Evolutionary conservation across 2,888 invertebrate species (phyloP), one percentile per base, ranked within the genome.

Genomic region (Halictus quadricinctus): DNA sequence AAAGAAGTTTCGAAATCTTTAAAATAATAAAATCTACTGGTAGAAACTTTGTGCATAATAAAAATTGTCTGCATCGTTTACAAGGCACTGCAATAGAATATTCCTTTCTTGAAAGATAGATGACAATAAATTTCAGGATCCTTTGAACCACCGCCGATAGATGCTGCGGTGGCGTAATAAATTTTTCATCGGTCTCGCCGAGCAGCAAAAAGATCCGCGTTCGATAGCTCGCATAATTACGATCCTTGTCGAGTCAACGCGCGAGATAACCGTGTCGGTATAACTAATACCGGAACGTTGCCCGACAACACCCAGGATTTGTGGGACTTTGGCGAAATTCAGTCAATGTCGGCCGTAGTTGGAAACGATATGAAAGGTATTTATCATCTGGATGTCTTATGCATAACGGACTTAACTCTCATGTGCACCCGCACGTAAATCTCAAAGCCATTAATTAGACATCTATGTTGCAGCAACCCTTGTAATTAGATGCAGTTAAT

Each of bases 401-500:
- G 93, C 93, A 93, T 92, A 93, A 92, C 91, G 91, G 91, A 90
- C 87, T 88, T 91, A 84, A 88, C 85, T 83, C 92, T 94, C 93
- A 92, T 89, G 93, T 90, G 93, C 93, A 93, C 92, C 92, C 92
- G 92, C 90, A 91, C 93, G 93, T 93, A 93, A 94, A 93, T 94
- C 93, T 92, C 89, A 82, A 88, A 91, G 91, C 92, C 93, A 94
- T 94, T 94, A 94, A 94, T 94, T 94, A 94, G 91, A 91, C 93
- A 94, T 94, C 93, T 91, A 92, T 92, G 93, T 91, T 90, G 92
- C 92, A 91, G 92, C 92, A 91, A 91, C 90, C 92, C 93, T 93
- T 94, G 93, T 94, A 94, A 94, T 94, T 94, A 94, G 93, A 94
- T 94, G 93, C 94, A 94, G 93, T 93, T 94, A 94, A 94, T 94